Evolutionary conservation across 2,797 vertebrate species (phyloP), one percentile per base, ranked within the genome.

Genomic region (Sebastes dallii): DNA sequence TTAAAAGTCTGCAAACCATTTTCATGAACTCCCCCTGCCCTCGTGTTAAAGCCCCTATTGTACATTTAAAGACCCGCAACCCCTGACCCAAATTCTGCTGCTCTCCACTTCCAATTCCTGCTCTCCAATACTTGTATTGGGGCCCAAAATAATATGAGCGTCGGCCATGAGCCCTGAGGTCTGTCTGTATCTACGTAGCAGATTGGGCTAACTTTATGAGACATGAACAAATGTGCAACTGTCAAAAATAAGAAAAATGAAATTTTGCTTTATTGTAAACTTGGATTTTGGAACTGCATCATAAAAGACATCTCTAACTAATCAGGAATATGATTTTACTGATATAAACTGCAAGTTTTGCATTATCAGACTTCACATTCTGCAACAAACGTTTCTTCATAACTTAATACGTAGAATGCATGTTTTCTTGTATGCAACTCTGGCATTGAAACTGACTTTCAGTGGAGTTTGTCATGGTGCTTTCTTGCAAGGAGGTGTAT

Each of bases 41-140:
- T 77, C 18, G 64, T 72, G 76, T 93, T 89, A 91, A 93, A 93
- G 89, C 86, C 80, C 64, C 77, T 86, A 88, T 93, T 92, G 90
- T 90, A 88, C 73, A 80, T 89, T 91, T 91, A 87, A 90, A 90
- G 83, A 89, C 69, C 71, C 5, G 46, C 77, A 84, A 90, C 88
- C 91, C 80, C 86, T 87, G 87, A 92, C 90, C 91, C 75, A 91
- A 78, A 90, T 82, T 82, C 87, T 88, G 67, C 87, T 66, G 66
- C 80, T 81, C 86, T 65, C 71, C 36, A 25, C 74, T 87, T 75
- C 76, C 75, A 50, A 80, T 64, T 83, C 77, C 81, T 59, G 76
- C 85, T 88, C 84, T 77, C 73, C 77, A 66, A 70, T 78, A 85
- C 83, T 90, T 90, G 81, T 84, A 69, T 66, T 59, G 87, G 75